phyloP scores from a whole-genome alignment of 1,140 invertebrate genomes.

The Chrysomallon squamiferum region DNA sequence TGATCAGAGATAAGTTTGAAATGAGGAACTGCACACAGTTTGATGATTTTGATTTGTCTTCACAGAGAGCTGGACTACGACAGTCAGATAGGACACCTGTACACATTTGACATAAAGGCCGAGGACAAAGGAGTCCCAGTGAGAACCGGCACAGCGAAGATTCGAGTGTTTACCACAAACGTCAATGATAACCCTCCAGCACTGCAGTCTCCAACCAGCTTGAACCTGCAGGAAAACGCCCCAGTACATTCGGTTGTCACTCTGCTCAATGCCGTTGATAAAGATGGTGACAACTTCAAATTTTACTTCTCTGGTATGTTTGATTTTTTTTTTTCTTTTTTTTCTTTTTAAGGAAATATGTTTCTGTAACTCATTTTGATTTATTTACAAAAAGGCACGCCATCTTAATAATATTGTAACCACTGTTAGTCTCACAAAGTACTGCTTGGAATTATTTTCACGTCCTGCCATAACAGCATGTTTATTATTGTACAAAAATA shows the following conservation, averaged over 20 bases:
- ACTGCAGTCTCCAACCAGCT: conserved; percentile 75
- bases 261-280: conserved; percentile 89
- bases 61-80: conserved; percentile 52
- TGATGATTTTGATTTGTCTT: conserved; percentile 6
- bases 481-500: no score
- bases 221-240: conserved; percentile 91
- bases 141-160: conserved; percentile 76
- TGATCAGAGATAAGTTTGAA: no score
- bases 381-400: no score
- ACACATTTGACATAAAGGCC: conserved; percentile 54
- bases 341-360: background rate
- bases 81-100: conserved; percentile 34
- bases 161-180: conserved; percentile 63
- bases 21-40: no score
- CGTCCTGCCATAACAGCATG: no score
- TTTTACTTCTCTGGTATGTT: conserved; percentile 52
- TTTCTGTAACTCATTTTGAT: no score
- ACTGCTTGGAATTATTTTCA: no score
- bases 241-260: conserved; percentile 89
- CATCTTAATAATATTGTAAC: no score
- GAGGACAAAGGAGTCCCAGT: conserved; percentile 62
- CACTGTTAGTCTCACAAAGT: no score
- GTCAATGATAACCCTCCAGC: conserved; percentile 58
- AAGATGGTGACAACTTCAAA: conserved; percentile 71
- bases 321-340: background rate